phyloP scores from a whole-genome alignment of 2,797 vertebrate genomes.

The Erithacus rubecula region DNA sequence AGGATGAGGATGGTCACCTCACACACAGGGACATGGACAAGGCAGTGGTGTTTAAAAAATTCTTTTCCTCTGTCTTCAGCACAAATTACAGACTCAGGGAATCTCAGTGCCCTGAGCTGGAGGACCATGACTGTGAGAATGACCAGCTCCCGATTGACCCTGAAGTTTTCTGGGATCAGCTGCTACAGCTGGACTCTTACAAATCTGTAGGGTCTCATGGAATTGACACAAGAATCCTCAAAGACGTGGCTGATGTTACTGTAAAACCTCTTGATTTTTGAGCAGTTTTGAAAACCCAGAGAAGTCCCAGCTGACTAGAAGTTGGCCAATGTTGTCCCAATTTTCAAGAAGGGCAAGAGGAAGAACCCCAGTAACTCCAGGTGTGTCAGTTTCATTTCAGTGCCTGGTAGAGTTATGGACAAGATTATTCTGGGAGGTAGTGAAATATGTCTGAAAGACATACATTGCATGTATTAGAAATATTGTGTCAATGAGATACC shows the following conservation, averaged over 20 bases:
- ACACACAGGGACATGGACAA: background rate
- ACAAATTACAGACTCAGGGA: no score
- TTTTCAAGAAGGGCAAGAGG: background rate
- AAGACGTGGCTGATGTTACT: background rate
- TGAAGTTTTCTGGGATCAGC: background rate
- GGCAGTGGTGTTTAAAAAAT: background rate
- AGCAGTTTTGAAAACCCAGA: background rate
- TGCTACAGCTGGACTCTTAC: background rate
- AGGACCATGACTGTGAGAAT: background rate
- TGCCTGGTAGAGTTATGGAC: background rate
- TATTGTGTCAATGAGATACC: background rate
- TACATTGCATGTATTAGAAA: background rate
- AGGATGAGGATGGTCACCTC: background rate
- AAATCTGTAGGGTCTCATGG: background rate
- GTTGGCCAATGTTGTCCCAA: accelerated
- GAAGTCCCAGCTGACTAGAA: background rate
- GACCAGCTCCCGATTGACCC: background rate
- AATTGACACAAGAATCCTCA: background rate
- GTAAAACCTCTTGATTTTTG: background rate
- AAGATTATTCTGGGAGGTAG: background rate
- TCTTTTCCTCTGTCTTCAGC: background rate
- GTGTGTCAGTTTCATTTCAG: background rate
- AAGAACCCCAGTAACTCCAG: background rate
- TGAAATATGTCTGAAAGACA: background rate
- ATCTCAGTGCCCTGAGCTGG: background rate